phyloP scores from a whole-genome alignment of 2,888 invertebrate species.

The Steinernema scapterisci region DNA sequence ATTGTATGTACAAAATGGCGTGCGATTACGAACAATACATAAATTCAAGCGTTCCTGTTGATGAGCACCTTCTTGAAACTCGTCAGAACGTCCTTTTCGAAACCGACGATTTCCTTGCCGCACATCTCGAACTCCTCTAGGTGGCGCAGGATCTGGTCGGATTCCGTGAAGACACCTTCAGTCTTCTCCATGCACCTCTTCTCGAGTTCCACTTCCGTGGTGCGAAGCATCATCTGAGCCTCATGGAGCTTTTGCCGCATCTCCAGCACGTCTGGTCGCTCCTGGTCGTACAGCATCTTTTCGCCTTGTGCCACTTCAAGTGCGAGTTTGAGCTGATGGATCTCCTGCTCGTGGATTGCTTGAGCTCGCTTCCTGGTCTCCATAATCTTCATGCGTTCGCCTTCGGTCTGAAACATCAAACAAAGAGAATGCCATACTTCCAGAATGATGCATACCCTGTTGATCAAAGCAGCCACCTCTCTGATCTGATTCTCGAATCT shows the following conservation, averaged over 20 bases:
- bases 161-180: not conserved
- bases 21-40: not conserved
- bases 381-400: not conserved
- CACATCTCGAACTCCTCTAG: not conserved
- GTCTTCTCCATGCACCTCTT: not conserved
- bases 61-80: not conserved
- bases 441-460: not conserved
- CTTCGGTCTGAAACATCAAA: not conserved
- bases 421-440: no score
- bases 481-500: not conserved
- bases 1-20: not conserved
- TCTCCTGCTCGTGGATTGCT: not conserved
- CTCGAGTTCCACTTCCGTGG: not conserved
- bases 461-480: not conserved
- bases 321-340: not conserved
- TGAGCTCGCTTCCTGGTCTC: not conserved
- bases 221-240: not conserved
- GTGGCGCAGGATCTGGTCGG: not conserved
- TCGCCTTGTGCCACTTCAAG: not conserved
- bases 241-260: not conserved
- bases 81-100: not conserved
- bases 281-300: conserved; percentile 14
- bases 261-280: not conserved
- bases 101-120: not conserved
- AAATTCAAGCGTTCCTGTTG: not conserved